Evolutionary conservation across 2,888 invertebrate genomes (phyloP), one percentile per base, ranked within the genome.

Genomic region (Lacanobia oleracea): DNA sequence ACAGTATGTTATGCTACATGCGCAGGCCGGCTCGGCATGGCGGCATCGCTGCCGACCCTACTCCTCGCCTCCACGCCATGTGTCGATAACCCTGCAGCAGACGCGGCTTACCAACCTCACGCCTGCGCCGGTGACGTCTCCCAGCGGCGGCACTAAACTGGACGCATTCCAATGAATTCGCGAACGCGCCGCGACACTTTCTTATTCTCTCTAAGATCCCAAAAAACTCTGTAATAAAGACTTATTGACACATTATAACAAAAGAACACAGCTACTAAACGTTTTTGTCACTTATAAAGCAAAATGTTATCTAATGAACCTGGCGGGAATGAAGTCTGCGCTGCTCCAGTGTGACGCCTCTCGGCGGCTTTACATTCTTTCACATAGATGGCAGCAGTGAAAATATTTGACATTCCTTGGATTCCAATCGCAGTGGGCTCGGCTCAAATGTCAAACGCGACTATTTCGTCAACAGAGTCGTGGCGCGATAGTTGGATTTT

Each of bases 391-490:
- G 96, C 96, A 95, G 96, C 96, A 96, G 96, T 96, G 96, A 96
- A 95, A 97, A 97, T 97, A 97, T 96, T 97, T 97, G 96, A 96
- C 96, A 97, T 97, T 96, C 97, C 96, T 88, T 88, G 93, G 96
- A 97, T 97, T 96, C 97, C 97, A 90, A 94, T 93, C 94, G 96
- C 96, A 95, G 96, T 97, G 97, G 97, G 97, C 97, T 97, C 97
- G 97, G 97, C 97, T 96, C 96, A 97, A 97, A 97, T 97, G 97
- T 97, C 97, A 97, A 97, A 97, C 97, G 96, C 94, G 93, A 95
- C 95, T 96, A 96, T 96, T 96, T 96, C 96, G 95, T 96, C 96
- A 96, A 96, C 95, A 96, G 95, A 94, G 92, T 92, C 94, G 94
- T 94, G 94, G 94, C 94, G 95, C 94, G 95, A 91, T 94, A 95